Conservation (phyloP, 1,140 invertebrate genomes). For the Neotoxoptera formosana region DNA sequence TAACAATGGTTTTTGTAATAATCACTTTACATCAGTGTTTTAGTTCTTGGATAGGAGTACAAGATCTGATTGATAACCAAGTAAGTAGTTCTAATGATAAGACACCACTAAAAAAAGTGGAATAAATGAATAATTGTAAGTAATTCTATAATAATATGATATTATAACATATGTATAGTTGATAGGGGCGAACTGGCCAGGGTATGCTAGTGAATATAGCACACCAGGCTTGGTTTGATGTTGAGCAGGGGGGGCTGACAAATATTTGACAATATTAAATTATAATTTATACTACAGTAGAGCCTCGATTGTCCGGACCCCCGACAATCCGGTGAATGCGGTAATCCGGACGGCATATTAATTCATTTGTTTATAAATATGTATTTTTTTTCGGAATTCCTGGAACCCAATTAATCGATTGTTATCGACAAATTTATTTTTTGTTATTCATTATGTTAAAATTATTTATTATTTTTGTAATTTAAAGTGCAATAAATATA, state of each 20-base stretch:
- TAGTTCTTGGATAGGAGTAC: slow-evolving; percentile 21
- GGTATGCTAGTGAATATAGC: background rate
- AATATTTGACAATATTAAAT: background rate
- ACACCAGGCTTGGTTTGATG: background rate
- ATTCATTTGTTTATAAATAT: too few species aligned
- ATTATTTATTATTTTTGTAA: too few species aligned
- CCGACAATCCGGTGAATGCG: too few species aligned
- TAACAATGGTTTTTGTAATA: slow-evolving; percentile 29
- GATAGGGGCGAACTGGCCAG: background rate
- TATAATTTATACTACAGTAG: background rate
- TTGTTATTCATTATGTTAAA: too few species aligned
- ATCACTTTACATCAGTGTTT: slow-evolving; percentile 37
- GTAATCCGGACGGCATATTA: too few species aligned
- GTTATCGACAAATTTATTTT: too few species aligned
- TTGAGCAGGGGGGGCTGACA: background rate
- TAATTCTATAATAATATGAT: background rate
- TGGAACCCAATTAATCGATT: too few species aligned
- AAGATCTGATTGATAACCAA: background rate
- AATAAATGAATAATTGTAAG: background rate
- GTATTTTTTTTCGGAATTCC: too few species aligned
- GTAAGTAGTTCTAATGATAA: background rate
- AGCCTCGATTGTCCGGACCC: too few species aligned
- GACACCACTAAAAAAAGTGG: background rate
- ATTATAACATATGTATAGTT: background rate
- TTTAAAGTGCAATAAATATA: too few species aligned